Conservation (phyloP, 2,113 vertebrate species). For the Phrynocephalus versicolor region DNA sequence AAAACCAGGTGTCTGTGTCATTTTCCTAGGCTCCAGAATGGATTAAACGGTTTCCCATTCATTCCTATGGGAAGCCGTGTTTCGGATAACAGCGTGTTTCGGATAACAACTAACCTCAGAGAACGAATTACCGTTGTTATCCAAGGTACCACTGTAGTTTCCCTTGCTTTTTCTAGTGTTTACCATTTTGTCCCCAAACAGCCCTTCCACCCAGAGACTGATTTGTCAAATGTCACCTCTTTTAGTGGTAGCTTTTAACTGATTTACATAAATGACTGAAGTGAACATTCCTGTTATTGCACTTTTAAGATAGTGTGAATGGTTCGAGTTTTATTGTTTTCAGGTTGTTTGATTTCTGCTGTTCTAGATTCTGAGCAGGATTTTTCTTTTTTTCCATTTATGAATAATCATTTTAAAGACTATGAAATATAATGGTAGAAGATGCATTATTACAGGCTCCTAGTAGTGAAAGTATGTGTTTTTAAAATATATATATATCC, state of each 20-base stretch:
- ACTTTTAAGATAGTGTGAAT: neutral
- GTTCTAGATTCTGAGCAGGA: neutral
- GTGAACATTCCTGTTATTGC: constrained; percentile 10
- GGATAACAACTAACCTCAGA: no score
- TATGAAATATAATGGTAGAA: neutral
- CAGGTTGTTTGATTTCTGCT: constrained; percentile 7
- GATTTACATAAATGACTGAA: neutral
- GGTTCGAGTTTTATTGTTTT: neutral
- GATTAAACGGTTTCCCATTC: no score
- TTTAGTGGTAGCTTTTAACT: neutral
- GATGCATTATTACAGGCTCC: neutral
- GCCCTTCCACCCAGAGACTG: neutral
- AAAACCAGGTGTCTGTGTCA: no score
- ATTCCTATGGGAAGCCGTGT: no score
- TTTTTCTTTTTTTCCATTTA: neutral
- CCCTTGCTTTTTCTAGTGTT: neutral
- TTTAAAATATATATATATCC: neutral
- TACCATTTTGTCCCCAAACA: neutral
- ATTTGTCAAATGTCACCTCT: neutral
- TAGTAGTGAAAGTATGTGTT: neutral
- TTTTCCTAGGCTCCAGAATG: no score
- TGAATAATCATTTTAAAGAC: neutral
- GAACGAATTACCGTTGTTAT: no score
- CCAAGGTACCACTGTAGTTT: no score
- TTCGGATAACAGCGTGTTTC: no score